Percentiles rank a stretch among this genome's conserved stretches.
These are phyloP conservation scores for Bergia puertoricense DNA, from an alignment of 92 coral and sea anemone genomes.

Conservation along the genomic window DNA sequence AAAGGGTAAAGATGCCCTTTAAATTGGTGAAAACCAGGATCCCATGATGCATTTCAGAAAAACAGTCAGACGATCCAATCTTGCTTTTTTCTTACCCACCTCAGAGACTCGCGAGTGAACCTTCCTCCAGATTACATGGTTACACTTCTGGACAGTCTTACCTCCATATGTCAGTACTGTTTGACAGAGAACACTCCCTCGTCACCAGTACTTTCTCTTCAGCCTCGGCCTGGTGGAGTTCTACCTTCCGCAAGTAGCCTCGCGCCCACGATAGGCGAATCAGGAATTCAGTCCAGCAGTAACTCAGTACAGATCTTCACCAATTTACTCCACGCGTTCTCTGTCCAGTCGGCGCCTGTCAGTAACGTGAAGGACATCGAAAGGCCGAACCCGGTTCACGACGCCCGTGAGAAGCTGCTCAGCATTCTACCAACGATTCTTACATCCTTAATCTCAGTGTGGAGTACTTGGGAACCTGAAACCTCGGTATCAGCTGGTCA, in stretches of 20 bases:
- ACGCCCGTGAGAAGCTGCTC: conserved; percentile 89
- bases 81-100: background rate
- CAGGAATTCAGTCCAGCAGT: conserved; percentile 57
- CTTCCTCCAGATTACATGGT: conserved; percentile 93
- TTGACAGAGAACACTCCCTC: conserved; percentile 76
- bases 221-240: conserved; percentile 83
- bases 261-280: conserved; percentile 39
- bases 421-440: conserved; percentile 87
- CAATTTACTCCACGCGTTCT: conserved; percentile 95
- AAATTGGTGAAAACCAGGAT: too few relatives aligned
- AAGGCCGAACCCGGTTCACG: conserved; percentile 81
- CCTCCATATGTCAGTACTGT: conserved; percentile 92
- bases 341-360: conserved; percentile 79
- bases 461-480: conserved; percentile 92
- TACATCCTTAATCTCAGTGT: conserved; percentile 76
- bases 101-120: conserved; percentile 44
- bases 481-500: conserved; percentile 62
- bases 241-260: conserved; percentile 51
- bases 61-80: background rate
- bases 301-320: conserved; percentile 88
- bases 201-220: conserved; percentile 92
- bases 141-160: conserved; percentile 78
- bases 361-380: conserved; percentile 72
- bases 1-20: too few relatives aligned
- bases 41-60: too few relatives aligned